Percentiles rank a stretch among this genome's conserved stretches.
These are phyloP conservation scores for Pimephales promelas DNA, from an alignment of 2,113 vertebrate species.

Conservation along the genomic window DNA sequence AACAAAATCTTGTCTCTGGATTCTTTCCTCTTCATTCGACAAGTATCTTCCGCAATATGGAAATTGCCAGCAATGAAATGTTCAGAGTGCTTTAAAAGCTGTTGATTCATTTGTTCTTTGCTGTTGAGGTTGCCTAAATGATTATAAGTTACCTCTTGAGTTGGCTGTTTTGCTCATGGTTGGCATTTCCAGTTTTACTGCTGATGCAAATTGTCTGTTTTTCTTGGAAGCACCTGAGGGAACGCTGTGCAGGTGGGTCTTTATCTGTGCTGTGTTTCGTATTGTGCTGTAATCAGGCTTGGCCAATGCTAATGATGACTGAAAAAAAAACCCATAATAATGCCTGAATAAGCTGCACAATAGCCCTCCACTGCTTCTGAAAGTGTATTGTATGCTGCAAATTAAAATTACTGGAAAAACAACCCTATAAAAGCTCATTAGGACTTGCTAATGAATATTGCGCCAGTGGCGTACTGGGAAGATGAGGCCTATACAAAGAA, in stretches of 20 bases:
- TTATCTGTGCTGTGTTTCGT: conserved; percentile 20
- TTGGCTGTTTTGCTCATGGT: conserved; percentile 14
- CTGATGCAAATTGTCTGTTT: conserved; percentile 17
- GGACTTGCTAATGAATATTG: conserved; percentile 47
- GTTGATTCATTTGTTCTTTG: conserved; percentile 7
- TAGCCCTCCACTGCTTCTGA: conserved; percentile 5
- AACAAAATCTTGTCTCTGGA: neutral
- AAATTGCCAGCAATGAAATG: neutral
- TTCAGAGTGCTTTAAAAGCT: conserved; percentile 29
- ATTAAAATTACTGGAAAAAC: conserved; percentile 38
- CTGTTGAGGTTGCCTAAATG: neutral
- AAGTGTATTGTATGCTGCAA: conserved; percentile 32
- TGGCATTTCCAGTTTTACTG: conserved; percentile 14
- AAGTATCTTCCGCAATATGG: neutral
- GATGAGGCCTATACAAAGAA: conserved; percentile 29
- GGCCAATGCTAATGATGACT: conserved; percentile 32
- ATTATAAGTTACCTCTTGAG: conserved; percentile 9
- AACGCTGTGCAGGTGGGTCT: conserved; percentile 41
- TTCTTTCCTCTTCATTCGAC: neutral
- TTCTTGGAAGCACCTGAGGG: conserved; percentile 25
- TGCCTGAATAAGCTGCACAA: conserved; percentile 38
- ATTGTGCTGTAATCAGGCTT: conserved; percentile 14
- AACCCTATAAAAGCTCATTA: conserved; percentile 39
- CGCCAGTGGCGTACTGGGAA: conserved; percentile 14
- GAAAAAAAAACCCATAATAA: neutral